Conservation (phyloP, 2,888 invertebrate species). For the Protophormia terraenovae region DNA sequence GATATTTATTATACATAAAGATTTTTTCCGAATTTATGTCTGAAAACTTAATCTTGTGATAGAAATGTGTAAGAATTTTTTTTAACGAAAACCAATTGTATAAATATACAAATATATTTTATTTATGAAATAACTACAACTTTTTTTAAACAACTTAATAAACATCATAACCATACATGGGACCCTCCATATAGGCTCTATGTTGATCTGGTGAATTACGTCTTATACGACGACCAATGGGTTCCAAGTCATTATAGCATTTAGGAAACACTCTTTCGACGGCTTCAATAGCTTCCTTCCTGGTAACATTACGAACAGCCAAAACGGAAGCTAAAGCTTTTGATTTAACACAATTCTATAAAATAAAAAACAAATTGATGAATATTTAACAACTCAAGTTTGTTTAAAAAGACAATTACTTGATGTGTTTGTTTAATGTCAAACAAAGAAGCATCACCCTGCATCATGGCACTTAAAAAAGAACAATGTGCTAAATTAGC, state of each 20-base stretch:
- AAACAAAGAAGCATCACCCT: conserved; percentile 86
- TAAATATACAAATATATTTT: conserved; percentile 79
- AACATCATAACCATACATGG: conserved; percentile 89
- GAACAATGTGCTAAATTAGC: conserved; percentile 97
- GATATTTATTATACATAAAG: too few relatives aligned
- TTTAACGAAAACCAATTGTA: background rate
- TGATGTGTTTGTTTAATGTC: conserved; percentile 89
- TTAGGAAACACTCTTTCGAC: conserved; percentile 94
- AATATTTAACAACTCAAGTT: background rate
- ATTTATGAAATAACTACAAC: conserved; percentile 81
- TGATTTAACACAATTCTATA: conserved; percentile 92
- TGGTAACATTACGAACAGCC: conserved; percentile 89
- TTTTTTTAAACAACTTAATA: conserved; percentile 70
- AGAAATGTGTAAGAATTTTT: too few relatives aligned
- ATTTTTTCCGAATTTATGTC: too few relatives aligned
- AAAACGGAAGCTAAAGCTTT: conserved; percentile 93
- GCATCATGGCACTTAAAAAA: conserved; percentile 89
- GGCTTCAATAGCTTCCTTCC: conserved; percentile 87
- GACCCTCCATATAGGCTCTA: conserved; percentile 88
- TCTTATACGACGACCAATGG: conserved; percentile 90
- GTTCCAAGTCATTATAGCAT: conserved; percentile 95
- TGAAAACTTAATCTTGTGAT: too few relatives aligned
- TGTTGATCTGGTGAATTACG: conserved; percentile 89
- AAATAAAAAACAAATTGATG: conserved; percentile 43
- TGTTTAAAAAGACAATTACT: conserved; percentile 81